A percentile compares a stretch with the other conserved stretches of the same genome.
phyloP scores from a whole-genome alignment of 2,113 vertebrate species.

The Ptilorrhoa leucosticta region DNA sequence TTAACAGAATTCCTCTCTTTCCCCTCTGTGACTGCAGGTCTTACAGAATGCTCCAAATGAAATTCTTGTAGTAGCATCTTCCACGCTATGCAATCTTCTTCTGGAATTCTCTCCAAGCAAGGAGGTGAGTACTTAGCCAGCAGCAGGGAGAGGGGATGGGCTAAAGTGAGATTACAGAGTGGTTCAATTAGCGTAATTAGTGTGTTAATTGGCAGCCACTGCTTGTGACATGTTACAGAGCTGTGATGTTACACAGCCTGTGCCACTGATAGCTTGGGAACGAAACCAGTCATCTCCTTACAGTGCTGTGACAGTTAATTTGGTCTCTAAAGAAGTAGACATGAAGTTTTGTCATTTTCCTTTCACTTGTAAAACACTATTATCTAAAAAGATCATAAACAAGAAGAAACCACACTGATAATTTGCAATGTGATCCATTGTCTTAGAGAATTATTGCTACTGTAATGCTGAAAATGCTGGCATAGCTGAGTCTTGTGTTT shows the following conservation, averaged over 20 bases:
- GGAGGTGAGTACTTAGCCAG: conserved; percentile 81
- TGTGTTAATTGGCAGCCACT: not conserved
- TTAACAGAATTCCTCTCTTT: not conserved
- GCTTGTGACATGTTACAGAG: not conserved
- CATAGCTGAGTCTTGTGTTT: not conserved
- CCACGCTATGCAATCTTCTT: conserved; percentile 97
- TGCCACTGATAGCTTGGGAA: not conserved
- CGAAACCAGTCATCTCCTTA: not conserved
- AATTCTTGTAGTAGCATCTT: conserved; percentile 96
- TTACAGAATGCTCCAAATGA: conserved; percentile 98
- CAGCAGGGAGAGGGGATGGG: not conserved
- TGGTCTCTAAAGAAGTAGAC: not conserved
- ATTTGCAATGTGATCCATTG: not conserved
- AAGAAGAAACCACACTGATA: not conserved
- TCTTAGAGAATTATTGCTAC: not conserved
- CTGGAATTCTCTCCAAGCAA: conserved; percentile 99
- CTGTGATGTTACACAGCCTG: not conserved
- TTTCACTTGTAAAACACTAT: not conserved
- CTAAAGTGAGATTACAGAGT: not conserved
- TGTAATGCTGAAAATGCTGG: not conserved
- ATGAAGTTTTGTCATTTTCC: not conserved
- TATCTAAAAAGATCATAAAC: not conserved
- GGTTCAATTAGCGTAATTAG: not conserved
- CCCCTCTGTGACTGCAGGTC: conserved; percentile 74
- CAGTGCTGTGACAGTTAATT: not conserved